These are phyloP conservation scores for Cheirogaleus major DNA, from an alignment of 2,797 vertebrate species.

Conservation along the genomic window DNA sequence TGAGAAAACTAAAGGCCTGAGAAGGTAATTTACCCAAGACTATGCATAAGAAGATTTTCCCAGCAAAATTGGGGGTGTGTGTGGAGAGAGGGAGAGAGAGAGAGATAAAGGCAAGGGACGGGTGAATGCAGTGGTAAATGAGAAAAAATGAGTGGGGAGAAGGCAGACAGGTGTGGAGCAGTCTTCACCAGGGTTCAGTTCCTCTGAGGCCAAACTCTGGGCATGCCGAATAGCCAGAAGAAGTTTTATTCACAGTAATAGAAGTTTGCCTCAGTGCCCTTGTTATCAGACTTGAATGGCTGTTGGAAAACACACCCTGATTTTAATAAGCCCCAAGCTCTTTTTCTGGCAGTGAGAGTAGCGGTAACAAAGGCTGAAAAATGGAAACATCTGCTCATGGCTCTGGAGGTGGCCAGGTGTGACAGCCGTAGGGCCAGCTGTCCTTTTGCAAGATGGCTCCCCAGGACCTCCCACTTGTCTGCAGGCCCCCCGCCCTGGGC, in stretches of 20 bases:
- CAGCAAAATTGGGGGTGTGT: background rate
- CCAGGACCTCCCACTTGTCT: conserved; percentile 51
- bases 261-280: background rate
- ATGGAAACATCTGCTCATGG: background rate
- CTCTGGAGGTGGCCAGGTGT: background rate
- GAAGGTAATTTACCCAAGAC: background rate
- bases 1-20: background rate
- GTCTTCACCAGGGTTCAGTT: background rate
- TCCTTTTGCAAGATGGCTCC: background rate
- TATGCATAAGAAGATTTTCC: background rate
- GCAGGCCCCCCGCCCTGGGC: background rate
- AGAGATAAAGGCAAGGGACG: background rate
- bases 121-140: background rate
- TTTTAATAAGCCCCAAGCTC: background rate
- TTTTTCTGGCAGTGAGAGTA: background rate
- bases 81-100: background rate
- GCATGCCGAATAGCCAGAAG: background rate
- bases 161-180: background rate
- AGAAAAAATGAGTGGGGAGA: background rate
- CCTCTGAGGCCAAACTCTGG: background rate
- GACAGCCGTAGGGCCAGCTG: background rate
- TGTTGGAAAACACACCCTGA: background rate
- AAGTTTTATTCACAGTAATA: background rate
- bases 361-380: background rate
- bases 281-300: background rate